Evolutionary conservation across 2,113 vertebrate genomes (phyloP).

Genomic region (Corvus hawaiiensis): DNA sequence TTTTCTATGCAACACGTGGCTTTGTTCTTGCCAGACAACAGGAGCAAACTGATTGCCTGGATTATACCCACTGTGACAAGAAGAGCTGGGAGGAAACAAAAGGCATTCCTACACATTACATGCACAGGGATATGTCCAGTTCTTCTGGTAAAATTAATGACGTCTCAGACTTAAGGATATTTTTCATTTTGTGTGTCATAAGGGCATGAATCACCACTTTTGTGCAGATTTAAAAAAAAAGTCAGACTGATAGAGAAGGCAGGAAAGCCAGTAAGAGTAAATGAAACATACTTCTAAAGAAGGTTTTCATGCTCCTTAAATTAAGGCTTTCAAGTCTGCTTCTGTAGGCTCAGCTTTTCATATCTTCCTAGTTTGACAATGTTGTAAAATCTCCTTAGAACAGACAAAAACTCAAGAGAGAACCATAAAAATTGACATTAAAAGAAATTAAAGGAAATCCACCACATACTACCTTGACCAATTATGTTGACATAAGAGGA

Average conservation of each 20-base stretch:
- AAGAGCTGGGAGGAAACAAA: background rate
- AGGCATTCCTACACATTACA: background rate
- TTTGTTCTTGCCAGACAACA: background rate
- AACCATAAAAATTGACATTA: background rate
- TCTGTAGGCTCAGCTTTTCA: background rate
- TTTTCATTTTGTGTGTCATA: background rate
- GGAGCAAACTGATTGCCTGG: background rate
- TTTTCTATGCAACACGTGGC: background rate
- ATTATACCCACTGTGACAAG: background rate
- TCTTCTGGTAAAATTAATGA: background rate
- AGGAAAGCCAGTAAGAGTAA: background rate
- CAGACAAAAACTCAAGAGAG: background rate
- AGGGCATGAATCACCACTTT: background rate
- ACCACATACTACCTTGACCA: background rate
- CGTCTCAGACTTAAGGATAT: background rate
- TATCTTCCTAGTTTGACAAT: background rate
- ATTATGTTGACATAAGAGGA: background rate
- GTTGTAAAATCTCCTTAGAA: background rate
- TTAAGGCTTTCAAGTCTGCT: background rate
- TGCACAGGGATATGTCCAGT: background rate
- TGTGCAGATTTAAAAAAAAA: background rate
- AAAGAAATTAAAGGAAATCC: background rate
- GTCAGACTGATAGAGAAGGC: background rate
- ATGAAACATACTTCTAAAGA: background rate
- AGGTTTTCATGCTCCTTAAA: background rate